Percentiles rank a stretch among this genome's conserved stretches.
Evolutionary conservation across 1,140 invertebrate species (phyloP).

Genomic region (Adelges cooleyi): DNA sequence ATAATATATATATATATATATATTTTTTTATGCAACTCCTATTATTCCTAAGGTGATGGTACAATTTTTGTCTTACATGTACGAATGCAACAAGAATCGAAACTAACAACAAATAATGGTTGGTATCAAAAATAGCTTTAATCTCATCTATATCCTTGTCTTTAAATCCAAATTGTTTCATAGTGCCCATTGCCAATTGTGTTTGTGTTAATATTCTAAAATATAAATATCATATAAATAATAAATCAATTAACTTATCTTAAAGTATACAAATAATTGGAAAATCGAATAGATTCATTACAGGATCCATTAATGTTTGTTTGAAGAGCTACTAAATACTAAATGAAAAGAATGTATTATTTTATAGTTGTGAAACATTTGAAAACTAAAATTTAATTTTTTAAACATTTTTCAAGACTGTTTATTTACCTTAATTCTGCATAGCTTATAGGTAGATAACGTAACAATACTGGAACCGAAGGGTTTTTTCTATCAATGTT

Average conservation of each 20-base stretch:
- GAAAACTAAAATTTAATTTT: too few relatives aligned
- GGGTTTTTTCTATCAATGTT: slow-evolving; percentile 5
- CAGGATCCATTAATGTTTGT: too few relatives aligned
- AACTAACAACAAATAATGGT: slow-evolving; percentile 78
- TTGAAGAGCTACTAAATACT: too few relatives aligned
- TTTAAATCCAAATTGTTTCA: slow-evolving; percentile 69
- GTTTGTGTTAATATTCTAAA: slow-evolving; percentile 66
- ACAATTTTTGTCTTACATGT: slow-evolving; percentile 61
- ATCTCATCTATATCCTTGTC: slow-evolving; percentile 93
- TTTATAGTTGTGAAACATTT: too few relatives aligned
- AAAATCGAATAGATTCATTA: too few relatives aligned
- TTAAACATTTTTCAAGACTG: too few relatives aligned
- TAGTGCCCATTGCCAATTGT: slow-evolving; percentile 59
- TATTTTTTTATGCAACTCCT: background rate
- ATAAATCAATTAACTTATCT: too few relatives aligned
- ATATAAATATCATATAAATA: background rate
- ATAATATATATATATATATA: too few relatives aligned
- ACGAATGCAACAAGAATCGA: slow-evolving; percentile 86
- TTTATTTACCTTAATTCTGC: slow-evolving; percentile 17
- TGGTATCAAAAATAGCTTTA: slow-evolving; percentile 92
- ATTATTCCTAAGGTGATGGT: background rate
- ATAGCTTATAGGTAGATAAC: slow-evolving; percentile 16
- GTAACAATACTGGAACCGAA: background rate
- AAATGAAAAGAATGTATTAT: too few relatives aligned
- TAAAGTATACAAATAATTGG: too few relatives aligned